Evolutionary conservation across 2,113 vertebrate genomes (phyloP).

Genomic region (Aspiorhynchus laticeps): DNA sequence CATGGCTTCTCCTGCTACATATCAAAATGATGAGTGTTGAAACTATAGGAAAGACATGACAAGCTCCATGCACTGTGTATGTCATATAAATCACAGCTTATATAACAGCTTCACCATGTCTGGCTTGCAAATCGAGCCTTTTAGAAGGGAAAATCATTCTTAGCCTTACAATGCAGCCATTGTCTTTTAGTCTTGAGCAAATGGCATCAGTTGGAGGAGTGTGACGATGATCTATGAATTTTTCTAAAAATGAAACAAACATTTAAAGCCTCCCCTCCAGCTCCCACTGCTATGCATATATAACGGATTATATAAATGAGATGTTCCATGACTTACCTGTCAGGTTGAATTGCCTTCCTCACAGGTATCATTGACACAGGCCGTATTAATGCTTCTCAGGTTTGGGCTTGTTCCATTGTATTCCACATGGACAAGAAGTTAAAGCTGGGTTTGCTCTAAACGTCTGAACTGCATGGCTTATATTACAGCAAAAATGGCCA

Average conservation of each 20-base stretch:
- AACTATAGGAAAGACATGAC: constrained; percentile 20
- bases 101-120: constrained; percentile 34
- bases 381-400: constrained; percentile 2
- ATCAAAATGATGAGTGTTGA: constrained; percentile 49
- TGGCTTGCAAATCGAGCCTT: constrained; percentile 20
- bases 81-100: constrained; percentile 30
- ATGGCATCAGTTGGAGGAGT: constrained; percentile 26
- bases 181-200: constrained; percentile 37
- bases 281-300: background rate
- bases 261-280: constrained; percentile 21
- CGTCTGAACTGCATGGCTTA: background rate
- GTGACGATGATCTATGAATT: constrained; percentile 6
- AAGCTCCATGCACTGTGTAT: background rate
- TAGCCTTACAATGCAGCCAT: constrained; percentile 48
- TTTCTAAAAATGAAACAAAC: constrained; percentile 39
- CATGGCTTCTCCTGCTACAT: constrained; percentile 45
- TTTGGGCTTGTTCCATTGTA: constrained; percentile 34
- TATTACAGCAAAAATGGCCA: background rate
- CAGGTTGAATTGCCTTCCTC: constrained; percentile 45
- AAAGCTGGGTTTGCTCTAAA: constrained; percentile 3
- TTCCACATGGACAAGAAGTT: background rate
- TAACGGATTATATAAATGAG: constrained; percentile 10
- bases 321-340: constrained; percentile 35
- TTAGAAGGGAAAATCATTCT: constrained; percentile 28
- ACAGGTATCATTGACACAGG: constrained; percentile 15